These are phyloP conservation scores for Athalia rosae DNA, from an alignment of 2,888 invertebrate species.

Conservation along the genomic window DNA sequence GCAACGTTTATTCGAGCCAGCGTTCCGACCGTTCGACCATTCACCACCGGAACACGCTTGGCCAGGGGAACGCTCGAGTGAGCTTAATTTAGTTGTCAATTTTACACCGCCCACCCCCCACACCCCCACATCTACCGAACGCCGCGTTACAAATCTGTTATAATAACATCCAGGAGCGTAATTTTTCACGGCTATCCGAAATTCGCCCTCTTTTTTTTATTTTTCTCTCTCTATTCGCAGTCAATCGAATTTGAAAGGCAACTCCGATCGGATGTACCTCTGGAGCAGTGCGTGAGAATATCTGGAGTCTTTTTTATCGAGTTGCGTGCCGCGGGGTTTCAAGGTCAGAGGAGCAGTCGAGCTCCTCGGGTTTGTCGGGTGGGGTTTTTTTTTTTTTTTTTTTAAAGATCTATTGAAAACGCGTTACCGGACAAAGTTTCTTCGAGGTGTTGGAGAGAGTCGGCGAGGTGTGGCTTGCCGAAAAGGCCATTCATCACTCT, in stretches of 20 bases:
- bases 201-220: too few relatives aligned
- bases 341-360: slow-evolving; percentile 19
- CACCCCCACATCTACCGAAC: too few relatives aligned
- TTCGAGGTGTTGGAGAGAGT: slow-evolving; percentile 49
- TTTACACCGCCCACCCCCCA: not conserved
- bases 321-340: not conserved
- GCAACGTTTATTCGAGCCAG: slow-evolving; percentile 39
- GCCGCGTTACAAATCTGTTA: too few relatives aligned
- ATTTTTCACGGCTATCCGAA: too few relatives aligned
- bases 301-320: too few relatives aligned
- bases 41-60: slow-evolving; percentile 26
- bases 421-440: slow-evolving; percentile 45
- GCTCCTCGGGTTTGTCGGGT: slow-evolving; percentile 19
- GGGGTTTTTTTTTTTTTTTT: too few relatives aligned
- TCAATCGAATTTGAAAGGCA: too few relatives aligned
- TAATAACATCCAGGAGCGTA: too few relatives aligned
- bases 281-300: too few relatives aligned
- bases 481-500: slow-evolving; percentile 57
- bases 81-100: slow-evolving; percentile 29
- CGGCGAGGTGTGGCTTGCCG: slow-evolving; percentile 51
- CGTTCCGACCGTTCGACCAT: slow-evolving; percentile 6
- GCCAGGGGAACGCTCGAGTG: slow-evolving; percentile 19
- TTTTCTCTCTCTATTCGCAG: too few relatives aligned
- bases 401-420: slow-evolving; percentile 38
- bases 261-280: too few relatives aligned